A percentile compares a stretch with the other conserved stretches of the same genome.
Conservation (phyloP, 2,888 invertebrate genomes). For the Apoderus coryli region DNA sequence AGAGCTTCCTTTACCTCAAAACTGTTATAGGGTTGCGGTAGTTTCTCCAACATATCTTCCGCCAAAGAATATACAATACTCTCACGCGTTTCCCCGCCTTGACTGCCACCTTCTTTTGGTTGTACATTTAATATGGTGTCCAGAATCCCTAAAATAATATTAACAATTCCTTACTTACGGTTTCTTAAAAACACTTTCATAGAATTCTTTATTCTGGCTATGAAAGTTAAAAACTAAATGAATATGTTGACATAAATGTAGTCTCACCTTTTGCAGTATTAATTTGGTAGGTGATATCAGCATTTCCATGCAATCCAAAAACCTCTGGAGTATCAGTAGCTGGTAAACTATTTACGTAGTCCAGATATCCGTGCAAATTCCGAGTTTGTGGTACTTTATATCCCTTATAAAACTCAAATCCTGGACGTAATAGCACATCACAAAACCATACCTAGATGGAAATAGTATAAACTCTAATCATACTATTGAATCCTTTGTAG, state of each 20-base stretch:
- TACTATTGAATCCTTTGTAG: slow-evolving; percentile 3
- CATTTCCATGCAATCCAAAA: slow-evolving; percentile 91
- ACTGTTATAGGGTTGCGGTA: slow-evolving; percentile 72
- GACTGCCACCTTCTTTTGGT: slow-evolving; percentile 85
- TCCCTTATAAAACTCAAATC: slow-evolving; percentile 86
- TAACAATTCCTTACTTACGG: too few species aligned
- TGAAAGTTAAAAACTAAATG: too few species aligned
- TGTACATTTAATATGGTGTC: slow-evolving; percentile 94
- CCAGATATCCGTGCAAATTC: slow-evolving; percentile 64
- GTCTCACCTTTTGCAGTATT: slow-evolving; percentile 75
- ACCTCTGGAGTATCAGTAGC: slow-evolving; percentile 85
- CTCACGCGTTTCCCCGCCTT: slow-evolving; percentile 86
- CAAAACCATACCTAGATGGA: slow-evolving; percentile 75
- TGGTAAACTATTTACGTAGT: slow-evolving; percentile 76
- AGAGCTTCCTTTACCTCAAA: slow-evolving; percentile 85
- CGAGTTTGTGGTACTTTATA: slow-evolving; percentile 82
- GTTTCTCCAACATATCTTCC: slow-evolving; percentile 80
- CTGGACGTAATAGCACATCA: slow-evolving; percentile 69
- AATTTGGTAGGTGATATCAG: slow-evolving; percentile 95
- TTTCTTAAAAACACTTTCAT: too few species aligned
- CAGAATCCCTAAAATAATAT: slow-evolving; percentile 66
- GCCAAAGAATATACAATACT: slow-evolving; percentile 82
- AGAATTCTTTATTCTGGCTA: too few species aligned
- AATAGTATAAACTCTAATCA: slow-evolving; percentile 1
- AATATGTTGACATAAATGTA: too few species aligned